phyloP scores from a whole-genome alignment of 2,888 invertebrate species.

The Cheilosia scutellata region DNA sequence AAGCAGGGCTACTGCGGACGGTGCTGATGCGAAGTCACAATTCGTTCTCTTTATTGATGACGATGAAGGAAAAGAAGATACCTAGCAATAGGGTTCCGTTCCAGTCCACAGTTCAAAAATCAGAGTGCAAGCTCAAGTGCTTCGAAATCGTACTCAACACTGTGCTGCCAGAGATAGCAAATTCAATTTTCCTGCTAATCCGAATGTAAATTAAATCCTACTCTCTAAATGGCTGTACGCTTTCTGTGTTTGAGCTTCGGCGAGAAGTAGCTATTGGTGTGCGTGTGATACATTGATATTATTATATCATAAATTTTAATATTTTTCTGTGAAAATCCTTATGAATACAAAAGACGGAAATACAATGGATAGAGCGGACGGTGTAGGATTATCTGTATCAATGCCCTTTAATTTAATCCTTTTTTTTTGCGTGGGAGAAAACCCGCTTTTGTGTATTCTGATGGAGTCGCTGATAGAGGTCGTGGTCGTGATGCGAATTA shows the following conservation, averaged over 20 bases:
- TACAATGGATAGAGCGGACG: conserved; percentile 33
- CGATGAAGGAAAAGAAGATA: not conserved
- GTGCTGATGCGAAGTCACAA: conserved; percentile 33
- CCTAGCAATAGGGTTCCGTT: not conserved
- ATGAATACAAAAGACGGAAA: conserved; percentile 1
- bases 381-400: conserved; percentile 53
- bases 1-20: not conserved
- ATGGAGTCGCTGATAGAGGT: conserved; percentile 33
- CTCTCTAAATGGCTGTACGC: conserved; percentile 5
- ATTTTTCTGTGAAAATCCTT: conserved; percentile 24
- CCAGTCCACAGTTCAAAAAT: conserved; percentile 4
- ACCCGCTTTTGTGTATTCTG: conserved; percentile 25
- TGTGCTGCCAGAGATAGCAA: conserved; percentile 59
- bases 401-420: conserved; percentile 52
- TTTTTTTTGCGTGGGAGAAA: conserved; percentile 2
- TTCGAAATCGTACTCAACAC: conserved; percentile 14
- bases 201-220: conserved; percentile 70
- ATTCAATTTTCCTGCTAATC: conserved; percentile 67
- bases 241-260: not conserved
- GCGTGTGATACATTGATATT: conserved; percentile 23
- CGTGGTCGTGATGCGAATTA: conserved; percentile 50
- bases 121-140: conserved; percentile 3
- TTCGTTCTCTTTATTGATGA: conserved; percentile 41
- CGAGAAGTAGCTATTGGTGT: conserved; percentile 10
- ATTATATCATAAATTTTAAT: conserved; percentile 57